phyloP scores from a whole-genome alignment of 2,113 vertebrate genomes.

The Eubucco bourcierii region DNA sequence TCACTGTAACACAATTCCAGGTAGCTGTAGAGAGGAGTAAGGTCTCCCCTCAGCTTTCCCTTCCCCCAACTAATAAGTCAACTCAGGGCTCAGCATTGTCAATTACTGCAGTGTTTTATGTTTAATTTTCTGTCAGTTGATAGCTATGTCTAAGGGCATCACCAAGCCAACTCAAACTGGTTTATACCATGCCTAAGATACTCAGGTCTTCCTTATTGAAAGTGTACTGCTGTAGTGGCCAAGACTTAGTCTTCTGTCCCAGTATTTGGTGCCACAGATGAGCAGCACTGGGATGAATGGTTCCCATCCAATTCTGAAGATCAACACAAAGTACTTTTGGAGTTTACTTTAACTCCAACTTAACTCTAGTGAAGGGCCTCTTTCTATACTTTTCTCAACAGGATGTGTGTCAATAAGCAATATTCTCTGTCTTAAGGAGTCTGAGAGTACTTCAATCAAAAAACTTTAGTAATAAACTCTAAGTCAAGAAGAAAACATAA shows the following conservation, averaged over 20 bases:
- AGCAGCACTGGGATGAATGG: neutral
- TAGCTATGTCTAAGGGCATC: rapidly evolving
- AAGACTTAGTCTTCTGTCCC: neutral
- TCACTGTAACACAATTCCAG: too few relatives aligned
- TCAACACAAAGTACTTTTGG: too few relatives aligned
- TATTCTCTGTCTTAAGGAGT: neutral
- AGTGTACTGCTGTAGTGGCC: neutral
- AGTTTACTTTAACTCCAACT: too few relatives aligned
- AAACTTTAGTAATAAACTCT: neutral
- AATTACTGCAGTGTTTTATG: neutral
- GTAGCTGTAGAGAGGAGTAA: too few relatives aligned
- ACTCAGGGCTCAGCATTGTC: neutral
- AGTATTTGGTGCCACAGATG: neutral
- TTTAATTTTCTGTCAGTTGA: neutral
- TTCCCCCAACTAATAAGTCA: neutral
- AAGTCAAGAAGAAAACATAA: neutral
- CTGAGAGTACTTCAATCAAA: neutral
- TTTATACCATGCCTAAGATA: neutral
- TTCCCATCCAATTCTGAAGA: neutral
- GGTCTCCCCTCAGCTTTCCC: too few relatives aligned
- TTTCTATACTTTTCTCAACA: neutral
- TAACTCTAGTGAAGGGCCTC: neutral
- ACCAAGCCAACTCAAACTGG: neutral
- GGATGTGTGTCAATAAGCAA: neutral
- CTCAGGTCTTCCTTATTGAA: neutral